Percentiles rank a stretch among this genome's conserved stretches.
phyloP scores from a whole-genome alignment of 1,140 invertebrate genomes.

The Drosophila jambulina region DNA sequence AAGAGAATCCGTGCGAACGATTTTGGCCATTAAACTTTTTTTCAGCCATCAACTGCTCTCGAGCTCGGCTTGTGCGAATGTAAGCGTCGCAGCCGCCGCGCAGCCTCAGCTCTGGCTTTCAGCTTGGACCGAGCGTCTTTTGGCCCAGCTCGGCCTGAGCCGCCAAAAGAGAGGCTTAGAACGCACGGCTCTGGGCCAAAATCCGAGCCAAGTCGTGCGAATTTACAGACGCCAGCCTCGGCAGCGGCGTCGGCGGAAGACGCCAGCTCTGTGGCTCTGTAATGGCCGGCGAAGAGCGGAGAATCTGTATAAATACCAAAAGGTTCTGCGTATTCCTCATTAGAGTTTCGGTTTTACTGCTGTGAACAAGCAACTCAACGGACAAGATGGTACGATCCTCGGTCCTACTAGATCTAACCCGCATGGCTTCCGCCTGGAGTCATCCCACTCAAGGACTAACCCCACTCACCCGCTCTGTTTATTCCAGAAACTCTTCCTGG shows the following conservation, averaged over 20 bases:
- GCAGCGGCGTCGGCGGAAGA: slow-evolving; percentile 25
- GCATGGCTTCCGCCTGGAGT: neutral
- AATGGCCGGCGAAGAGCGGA: slow-evolving; percentile 63
- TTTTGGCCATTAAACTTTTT: slow-evolving; percentile 66
- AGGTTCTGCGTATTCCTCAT: slow-evolving; percentile 82
- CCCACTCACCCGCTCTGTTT: slow-evolving; percentile 18
- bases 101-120: slow-evolving; percentile 14
- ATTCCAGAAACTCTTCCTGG: slow-evolving; percentile 79
- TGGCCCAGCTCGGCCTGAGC: slow-evolving; percentile 34
- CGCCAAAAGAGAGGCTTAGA: slow-evolving; percentile 64
- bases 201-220: slow-evolving; percentile 58
- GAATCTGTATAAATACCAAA: slow-evolving; percentile 84
- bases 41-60: slow-evolving; percentile 49
- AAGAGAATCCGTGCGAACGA: slow-evolving; percentile 77
- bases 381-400: slow-evolving; percentile 70
- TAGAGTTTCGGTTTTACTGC: slow-evolving; percentile 80
- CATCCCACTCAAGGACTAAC: slow-evolving; percentile 42
- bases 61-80: slow-evolving; percentile 64
- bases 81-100: slow-evolving; percentile 52
- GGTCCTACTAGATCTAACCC: neutral
- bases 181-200: slow-evolving; percentile 33
- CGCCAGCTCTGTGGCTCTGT: slow-evolving; percentile 52
- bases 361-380: slow-evolving; percentile 78
- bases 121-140: slow-evolving; percentile 26
- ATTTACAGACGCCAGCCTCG: slow-evolving; percentile 62